phyloP scores from a whole-genome alignment of 2,113 vertebrate species.

The Scytalopus superciliaris region DNA sequence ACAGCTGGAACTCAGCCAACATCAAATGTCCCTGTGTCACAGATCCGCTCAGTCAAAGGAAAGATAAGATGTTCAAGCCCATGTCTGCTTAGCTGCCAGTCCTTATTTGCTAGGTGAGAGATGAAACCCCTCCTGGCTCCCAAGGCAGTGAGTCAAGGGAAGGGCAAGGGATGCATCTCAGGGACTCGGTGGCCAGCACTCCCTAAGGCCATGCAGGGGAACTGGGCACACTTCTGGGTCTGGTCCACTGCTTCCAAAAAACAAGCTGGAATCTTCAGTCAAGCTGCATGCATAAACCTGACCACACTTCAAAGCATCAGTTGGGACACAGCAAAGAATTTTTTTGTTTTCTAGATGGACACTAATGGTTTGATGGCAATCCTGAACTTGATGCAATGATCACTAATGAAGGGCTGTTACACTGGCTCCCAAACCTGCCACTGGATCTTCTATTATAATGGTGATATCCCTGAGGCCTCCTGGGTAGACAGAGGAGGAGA shows the following conservation, averaged over 20 bases:
- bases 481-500: constrained; percentile 66
- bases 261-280: not conserved
- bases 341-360: constrained; percentile 33
- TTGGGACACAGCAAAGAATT: not conserved
- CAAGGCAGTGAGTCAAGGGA: not conserved
- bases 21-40: not conserved
- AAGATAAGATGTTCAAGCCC: not conserved
- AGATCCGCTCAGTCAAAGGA: not conserved
- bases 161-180: not conserved
- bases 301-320: not conserved
- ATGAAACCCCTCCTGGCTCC: not conserved
- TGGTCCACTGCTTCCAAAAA: not conserved
- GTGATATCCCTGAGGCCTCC: constrained; percentile 93
- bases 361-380: constrained; percentile 56
- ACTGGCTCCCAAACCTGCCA: constrained; percentile 90
- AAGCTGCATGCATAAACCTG: constrained; percentile 5
- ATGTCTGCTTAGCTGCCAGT: not conserved
- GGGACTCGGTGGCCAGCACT: not conserved
- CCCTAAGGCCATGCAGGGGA: not conserved
- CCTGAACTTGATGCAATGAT: constrained; percentile 47
- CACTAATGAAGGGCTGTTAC: constrained; percentile 18
- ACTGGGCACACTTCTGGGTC: not conserved
- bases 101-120: not conserved
- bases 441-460: constrained; percentile 98
- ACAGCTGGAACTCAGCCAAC: not conserved